Evolutionary conservation across 2,113 vertebrate species (phyloP).

Genomic region (Heterotis niloticus): DNA sequence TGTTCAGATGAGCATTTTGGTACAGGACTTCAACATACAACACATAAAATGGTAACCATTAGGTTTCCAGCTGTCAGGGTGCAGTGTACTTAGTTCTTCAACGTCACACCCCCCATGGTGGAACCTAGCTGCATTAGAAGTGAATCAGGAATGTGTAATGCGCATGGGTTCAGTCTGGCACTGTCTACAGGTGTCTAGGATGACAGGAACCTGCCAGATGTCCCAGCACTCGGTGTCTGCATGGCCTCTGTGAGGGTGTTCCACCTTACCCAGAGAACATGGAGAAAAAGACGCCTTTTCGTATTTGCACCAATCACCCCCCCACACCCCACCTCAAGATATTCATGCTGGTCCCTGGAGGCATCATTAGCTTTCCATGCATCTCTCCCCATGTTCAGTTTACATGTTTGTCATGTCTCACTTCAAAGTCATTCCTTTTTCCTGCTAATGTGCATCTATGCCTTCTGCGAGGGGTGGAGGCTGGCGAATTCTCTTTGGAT

Average conservation of each 20-base stretch:
- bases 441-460: background rate
- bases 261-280: background rate
- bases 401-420: constrained; percentile 4
- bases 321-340: no score
- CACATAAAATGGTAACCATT: no score
- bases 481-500: background rate
- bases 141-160: no score
- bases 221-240: background rate
- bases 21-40: no score
- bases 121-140: no score
- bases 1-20: no score
- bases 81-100: no score
- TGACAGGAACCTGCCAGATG: constrained; percentile 12
- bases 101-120: no score
- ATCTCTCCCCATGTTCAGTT: constrained; percentile 15
- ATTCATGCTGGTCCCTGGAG: background rate
- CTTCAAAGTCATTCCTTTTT: background rate
- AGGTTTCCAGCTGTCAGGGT: no score
- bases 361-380: constrained; percentile 4
- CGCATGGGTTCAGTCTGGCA: no score
- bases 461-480: background rate
- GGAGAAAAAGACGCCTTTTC: background rate
- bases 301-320: background rate
- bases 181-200: no score
- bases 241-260: background rate